Conservation (phyloP, 2,113 vertebrate species). For the Hucho hucho region DNA sequence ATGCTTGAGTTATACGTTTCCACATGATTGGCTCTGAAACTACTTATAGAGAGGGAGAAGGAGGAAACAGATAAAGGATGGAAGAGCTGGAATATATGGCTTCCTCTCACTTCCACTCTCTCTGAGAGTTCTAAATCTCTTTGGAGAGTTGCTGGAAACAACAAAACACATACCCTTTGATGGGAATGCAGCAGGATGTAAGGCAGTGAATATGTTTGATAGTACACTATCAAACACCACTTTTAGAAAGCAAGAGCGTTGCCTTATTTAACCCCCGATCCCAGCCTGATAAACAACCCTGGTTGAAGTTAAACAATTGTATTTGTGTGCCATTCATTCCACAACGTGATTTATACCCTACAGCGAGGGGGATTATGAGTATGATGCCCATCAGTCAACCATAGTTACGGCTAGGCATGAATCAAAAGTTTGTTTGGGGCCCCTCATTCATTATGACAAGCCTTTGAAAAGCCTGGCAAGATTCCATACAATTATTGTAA, state of each 20-base stretch:
- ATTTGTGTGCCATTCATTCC: constrained; percentile 36
- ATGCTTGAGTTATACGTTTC: constrained; percentile 44
- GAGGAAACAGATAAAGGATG: constrained; percentile 39
- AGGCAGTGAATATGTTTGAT: constrained; percentile 33
- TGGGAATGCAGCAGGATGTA: constrained; percentile 37
- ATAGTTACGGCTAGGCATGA: background rate
- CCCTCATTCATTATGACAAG: constrained; percentile 25
- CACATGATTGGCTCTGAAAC: constrained; percentile 51
- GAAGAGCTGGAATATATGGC: constrained; percentile 35
- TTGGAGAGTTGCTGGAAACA: constrained; percentile 22
- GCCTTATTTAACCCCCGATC: constrained; percentile 14
- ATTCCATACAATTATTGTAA: constrained; percentile 5
- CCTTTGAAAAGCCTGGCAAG: background rate
- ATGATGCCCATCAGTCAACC: too few species aligned
- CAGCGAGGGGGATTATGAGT: constrained; percentile 11
- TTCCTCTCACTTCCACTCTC: constrained; percentile 38
- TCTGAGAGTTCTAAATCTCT: constrained; percentile 34
- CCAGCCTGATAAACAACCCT: constrained; percentile 47
- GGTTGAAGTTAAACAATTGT: constrained; percentile 46
- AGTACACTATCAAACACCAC: constrained; percentile 45
- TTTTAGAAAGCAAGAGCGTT: too few species aligned
- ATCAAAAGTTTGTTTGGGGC: constrained; percentile 54
- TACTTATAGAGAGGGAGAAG: constrained; percentile 47
- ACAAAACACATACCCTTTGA: constrained; percentile 24
- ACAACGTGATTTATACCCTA: constrained; percentile 22